Evolutionary conservation across 2,888 invertebrate genomes (phyloP), one percentile per base, ranked within the genome.

Genomic region (Agrotis segetum): DNA sequence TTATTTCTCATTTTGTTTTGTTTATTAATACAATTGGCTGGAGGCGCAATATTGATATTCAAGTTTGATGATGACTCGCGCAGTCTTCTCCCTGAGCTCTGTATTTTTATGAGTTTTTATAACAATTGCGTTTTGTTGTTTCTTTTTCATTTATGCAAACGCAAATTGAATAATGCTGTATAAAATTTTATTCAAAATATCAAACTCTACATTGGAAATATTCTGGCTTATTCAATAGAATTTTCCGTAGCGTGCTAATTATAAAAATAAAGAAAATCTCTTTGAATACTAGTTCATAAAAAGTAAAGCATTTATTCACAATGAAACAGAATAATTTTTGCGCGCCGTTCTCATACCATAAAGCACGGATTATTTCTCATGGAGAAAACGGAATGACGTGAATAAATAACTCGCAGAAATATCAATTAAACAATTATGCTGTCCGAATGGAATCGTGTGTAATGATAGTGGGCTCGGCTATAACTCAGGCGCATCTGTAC

Each of bases 361-460:
- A 90, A 86, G 92, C 94, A 94, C 94, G 86, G 89, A 85, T 87
- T 87, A 80, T 91, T 94, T 94, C 95, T 93, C 93, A 92, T 93
- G 93, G 92, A 91, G 92, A 93, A 85, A 92, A 92, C 88, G 89
- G 88, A 95, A 95, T 96, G 95, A 96, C 92, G 96, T 95, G 94
- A 95, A 96, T 96, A 96, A 96, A 96, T 96, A 96, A 96, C 96
- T 95, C 87, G 94, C 92, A 95, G 96, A 96, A 96, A 96, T 96
- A 96, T 96, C 96, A 96, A 96, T 96, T 96, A 96, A 96, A 96
- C 96, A 96, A 96, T 96, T 96, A 96, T 95, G 94, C 93, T 96
- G 96, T 96, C 96, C 92, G 95, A 96, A 96, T 96, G 96, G 95
- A 96, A 96, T 96, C 96, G 96, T 93, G 92, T 94, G 95, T 96